Evolutionary conservation across 2,113 vertebrate species (phyloP).

Genomic region (Pterocles orientalis): DNA sequence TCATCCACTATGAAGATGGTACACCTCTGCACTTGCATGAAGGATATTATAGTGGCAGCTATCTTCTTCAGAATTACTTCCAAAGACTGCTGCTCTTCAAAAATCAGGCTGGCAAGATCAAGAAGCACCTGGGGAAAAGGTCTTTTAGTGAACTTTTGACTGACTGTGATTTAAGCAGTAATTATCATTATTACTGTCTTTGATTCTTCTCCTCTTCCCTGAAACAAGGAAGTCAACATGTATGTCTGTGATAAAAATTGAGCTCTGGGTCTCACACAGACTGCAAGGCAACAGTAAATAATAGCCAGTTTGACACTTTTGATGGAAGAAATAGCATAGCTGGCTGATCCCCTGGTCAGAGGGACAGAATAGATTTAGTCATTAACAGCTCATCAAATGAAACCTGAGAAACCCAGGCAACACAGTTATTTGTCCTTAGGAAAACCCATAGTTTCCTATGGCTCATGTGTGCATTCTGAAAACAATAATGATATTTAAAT

Average conservation of each 20-base stretch:
- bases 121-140: conserved; percentile 85
- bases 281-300: not conserved
- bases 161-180: not conserved
- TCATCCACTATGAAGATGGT: conserved; percentile 93
- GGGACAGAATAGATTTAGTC: not conserved
- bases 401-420: not conserved
- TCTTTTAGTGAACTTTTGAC: not conserved
- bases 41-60: conserved; percentile 93
- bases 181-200: not conserved
- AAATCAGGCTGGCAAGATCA: conserved; percentile 95
- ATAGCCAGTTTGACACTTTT: not conserved
- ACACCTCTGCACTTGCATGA: conserved; percentile 95
- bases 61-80: conserved; percentile 95
- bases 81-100: conserved; percentile 95
- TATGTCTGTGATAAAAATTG: not conserved
- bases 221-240: not conserved
- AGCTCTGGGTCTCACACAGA: not conserved
- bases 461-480: not conserved
- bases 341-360: not conserved
- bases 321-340: not conserved
- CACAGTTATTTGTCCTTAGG: not conserved
- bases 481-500: not conserved
- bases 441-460: not conserved
- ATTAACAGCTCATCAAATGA: not conserved
- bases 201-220: not conserved